Conservation (phyloP, 2,888 invertebrate species). For the Chromoteleia sp. region DNA sequence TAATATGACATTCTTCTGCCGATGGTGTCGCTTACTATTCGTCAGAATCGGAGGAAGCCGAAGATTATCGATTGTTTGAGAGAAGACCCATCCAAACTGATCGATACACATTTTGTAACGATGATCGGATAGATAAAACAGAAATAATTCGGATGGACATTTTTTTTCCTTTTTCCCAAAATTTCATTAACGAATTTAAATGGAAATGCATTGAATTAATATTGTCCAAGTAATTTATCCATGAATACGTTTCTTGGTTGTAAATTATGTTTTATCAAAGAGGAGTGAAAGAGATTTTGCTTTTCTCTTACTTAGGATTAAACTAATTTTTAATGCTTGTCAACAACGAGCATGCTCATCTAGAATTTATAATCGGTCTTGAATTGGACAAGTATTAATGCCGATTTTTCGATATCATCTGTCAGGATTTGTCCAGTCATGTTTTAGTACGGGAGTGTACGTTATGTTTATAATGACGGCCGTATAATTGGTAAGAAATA, state of each 20-base stretch:
- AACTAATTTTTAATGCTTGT: conserved; percentile 13
- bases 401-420: conserved; percentile 29
- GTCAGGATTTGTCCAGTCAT: conserved; percentile 33
- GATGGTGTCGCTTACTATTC: conserved; percentile 9
- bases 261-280: not conserved
- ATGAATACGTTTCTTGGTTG: too few relatives aligned
- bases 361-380: conserved; percentile 42
- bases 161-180: too few relatives aligned
- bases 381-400: conserved; percentile 40
- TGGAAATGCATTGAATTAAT: not conserved
- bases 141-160: not conserved
- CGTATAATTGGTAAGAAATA: conserved; percentile 39
- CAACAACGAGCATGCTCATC: conserved; percentile 5
- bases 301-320: not conserved
- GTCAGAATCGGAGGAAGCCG: not conserved
- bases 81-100: not conserved
- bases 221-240: not conserved
- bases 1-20: conserved; percentile 1
- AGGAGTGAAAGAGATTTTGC: too few relatives aligned
- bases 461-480: conserved; percentile 16
- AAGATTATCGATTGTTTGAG: conserved; percentile 6
- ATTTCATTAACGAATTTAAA: not conserved
- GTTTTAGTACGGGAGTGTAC: conserved; percentile 16
- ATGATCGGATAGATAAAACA: conserved; percentile 1
- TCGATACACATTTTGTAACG: conserved; percentile 4